Conservation (phyloP, 1,140 invertebrate species). For the Diploscapter pachys region DNA sequence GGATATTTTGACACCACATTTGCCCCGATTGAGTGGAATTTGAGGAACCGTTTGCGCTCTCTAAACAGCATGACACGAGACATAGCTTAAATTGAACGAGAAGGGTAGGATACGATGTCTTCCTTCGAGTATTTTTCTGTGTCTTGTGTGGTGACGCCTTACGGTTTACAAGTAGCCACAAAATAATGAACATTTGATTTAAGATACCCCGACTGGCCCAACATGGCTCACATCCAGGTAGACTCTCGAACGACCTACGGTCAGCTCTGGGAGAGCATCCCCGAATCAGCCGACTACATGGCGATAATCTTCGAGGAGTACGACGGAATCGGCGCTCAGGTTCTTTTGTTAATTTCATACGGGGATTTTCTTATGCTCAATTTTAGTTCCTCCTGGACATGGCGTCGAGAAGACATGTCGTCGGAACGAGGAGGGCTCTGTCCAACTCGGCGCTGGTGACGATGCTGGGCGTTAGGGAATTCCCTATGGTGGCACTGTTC, state of each 20-base stretch:
- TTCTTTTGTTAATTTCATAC: slow-evolving; percentile 8
- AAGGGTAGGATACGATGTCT: too few species aligned
- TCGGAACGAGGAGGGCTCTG: slow-evolving; percentile 50
- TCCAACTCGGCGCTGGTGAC: slow-evolving; percentile 47
- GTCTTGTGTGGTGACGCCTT: too few species aligned
- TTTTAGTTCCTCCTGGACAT: slow-evolving; percentile 49
- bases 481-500: slow-evolving; percentile 56
- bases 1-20: too few species aligned
- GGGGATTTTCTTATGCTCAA: background rate
- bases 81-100: too few species aligned
- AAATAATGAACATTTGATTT: background rate
- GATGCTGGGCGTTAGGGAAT: slow-evolving; percentile 49
- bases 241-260: slow-evolving; percentile 50
- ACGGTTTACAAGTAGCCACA: too few species aligned
- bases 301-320: slow-evolving; percentile 56
- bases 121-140: too few species aligned
- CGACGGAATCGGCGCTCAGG: slow-evolving; percentile 44
- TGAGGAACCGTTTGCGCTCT: too few species aligned
- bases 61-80: too few species aligned
- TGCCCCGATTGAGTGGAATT: too few species aligned
- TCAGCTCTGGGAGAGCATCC: slow-evolving; percentile 49
- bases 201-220: slow-evolving; percentile 55
- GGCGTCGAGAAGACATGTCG: slow-evolving; percentile 38
- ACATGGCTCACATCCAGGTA: slow-evolving; percentile 51
- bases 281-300: slow-evolving; percentile 47